Percentiles rank a stretch among this genome's conserved stretches.
Evolutionary conservation across 2,888 invertebrate species (phyloP).

Genomic region (Peribatodes rhomboidaria): DNA sequence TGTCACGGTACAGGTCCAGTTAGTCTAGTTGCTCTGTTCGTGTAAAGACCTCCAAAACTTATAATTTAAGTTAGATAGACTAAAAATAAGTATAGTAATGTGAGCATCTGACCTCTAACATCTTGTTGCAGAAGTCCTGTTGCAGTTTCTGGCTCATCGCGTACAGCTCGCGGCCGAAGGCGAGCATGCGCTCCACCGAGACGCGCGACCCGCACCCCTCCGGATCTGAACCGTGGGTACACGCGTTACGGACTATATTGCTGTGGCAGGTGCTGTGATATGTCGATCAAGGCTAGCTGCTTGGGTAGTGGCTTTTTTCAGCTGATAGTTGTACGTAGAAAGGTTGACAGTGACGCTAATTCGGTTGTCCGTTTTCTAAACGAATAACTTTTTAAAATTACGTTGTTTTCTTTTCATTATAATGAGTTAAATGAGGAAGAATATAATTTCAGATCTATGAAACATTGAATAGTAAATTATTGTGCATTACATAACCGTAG

Average conservation of each 20-base stretch:
- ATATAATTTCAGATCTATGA: no score
- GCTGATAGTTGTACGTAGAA: not conserved
- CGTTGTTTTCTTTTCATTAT: no score
- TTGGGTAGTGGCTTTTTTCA: not conserved
- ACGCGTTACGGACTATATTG: not conserved
- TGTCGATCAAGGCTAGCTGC: conserved; percentile 33
- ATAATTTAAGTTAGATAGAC: not conserved
- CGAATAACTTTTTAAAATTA: no score
- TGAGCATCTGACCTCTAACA: conserved; percentile 91
- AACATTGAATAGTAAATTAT: no score
- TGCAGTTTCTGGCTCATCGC: conserved; percentile 94
- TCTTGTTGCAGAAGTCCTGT: conserved; percentile 94
- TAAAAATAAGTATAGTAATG: not conserved
- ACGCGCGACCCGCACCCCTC: conserved; percentile 89
- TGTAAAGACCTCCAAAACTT: no score
- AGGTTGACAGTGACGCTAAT: not conserved
- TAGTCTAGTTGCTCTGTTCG: no score
- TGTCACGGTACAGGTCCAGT: no score
- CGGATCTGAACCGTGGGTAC: conserved; percentile 47
- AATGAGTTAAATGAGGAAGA: no score
- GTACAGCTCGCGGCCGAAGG: conserved; percentile 97
- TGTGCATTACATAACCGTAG: no score
- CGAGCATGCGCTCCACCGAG: conserved; percentile 96
- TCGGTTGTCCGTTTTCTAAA: no score
- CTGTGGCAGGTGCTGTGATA: not conserved